Percentiles rank a stretch among this genome's conserved stretches.
These are phyloP conservation scores for Hemitrygon akajei DNA, from an alignment of 2,797 vertebrate species.

Conservation along the genomic window DNA sequence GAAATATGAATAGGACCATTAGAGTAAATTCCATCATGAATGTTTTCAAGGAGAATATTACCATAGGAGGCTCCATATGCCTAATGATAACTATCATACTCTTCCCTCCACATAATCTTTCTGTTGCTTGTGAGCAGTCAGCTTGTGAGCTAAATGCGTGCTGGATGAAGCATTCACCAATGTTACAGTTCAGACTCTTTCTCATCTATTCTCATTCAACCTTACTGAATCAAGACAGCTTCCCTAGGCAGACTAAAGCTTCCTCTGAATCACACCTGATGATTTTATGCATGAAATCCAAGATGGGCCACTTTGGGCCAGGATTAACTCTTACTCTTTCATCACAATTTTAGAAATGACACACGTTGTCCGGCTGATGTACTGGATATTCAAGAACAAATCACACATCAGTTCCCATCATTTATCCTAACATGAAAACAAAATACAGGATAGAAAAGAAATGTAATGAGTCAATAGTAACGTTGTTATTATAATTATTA, in stretches of 20 bases:
- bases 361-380: no score
- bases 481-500: no score
- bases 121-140: background rate
- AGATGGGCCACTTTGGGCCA: background rate
- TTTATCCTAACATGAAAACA: background rate
- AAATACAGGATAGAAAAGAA: background rate
- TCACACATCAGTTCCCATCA: background rate
- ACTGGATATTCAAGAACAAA: background rate
- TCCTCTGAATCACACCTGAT: background rate
- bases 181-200: background rate
- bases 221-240: background rate
- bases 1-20: constrained; percentile 15
- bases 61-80: background rate
- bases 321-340: background rate
- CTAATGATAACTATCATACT: constrained; percentile 7
- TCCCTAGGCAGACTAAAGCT: background rate
- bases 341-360: no score
- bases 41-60: background rate
- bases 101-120: background rate
- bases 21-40: constrained; percentile 1
- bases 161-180: background rate
- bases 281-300: background rate
- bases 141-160: background rate
- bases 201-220: background rate
- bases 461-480: background rate